A percentile compares a stretch with the other conserved stretches of the same genome.
phyloP scores from a whole-genome alignment of 2,888 invertebrate species.

The Caenorhabditis sp. region DNA sequence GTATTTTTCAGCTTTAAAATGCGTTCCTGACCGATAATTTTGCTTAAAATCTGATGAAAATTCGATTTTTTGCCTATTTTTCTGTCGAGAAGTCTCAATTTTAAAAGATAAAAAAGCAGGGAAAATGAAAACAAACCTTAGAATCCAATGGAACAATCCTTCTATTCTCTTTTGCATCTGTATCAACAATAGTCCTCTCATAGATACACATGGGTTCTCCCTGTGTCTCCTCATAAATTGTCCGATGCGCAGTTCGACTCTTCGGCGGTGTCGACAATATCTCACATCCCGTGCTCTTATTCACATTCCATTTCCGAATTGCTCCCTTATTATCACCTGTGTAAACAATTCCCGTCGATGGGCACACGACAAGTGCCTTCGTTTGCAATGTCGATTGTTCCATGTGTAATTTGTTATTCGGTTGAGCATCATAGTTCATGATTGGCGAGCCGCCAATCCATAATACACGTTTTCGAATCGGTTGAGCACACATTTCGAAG shows the following conservation, averaged over 20 bases:
- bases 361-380: conserved; percentile 37
- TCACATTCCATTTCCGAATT: conserved; percentile 45
- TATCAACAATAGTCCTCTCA: conserved; percentile 29
- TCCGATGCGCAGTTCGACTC: conserved; percentile 21
- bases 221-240: conserved; percentile 25
- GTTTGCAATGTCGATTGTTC: conserved; percentile 5
- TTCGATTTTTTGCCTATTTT: no score
- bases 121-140: no score
- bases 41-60: no score
- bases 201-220: conserved; percentile 32
- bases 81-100: no score
- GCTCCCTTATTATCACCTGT: conserved; percentile 49
- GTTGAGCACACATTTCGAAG: conserved; percentile 35
- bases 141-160: conserved; percentile 34
- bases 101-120: no score
- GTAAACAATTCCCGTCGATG: conserved; percentile 42
- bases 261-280: conserved; percentile 23
- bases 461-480: conserved; percentile 16
- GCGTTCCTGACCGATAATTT: no score
- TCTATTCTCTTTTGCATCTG: conserved; percentile 33
- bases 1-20: no score
- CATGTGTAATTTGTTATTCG: conserved; percentile 6
- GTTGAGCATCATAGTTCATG: conserved; percentile 11
- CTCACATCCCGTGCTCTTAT: conserved; percentile 16
- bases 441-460: conserved; percentile 37